phyloP scores from a whole-genome alignment of 2,797 vertebrate species.

The Coregonus ussuriensis region DNA sequence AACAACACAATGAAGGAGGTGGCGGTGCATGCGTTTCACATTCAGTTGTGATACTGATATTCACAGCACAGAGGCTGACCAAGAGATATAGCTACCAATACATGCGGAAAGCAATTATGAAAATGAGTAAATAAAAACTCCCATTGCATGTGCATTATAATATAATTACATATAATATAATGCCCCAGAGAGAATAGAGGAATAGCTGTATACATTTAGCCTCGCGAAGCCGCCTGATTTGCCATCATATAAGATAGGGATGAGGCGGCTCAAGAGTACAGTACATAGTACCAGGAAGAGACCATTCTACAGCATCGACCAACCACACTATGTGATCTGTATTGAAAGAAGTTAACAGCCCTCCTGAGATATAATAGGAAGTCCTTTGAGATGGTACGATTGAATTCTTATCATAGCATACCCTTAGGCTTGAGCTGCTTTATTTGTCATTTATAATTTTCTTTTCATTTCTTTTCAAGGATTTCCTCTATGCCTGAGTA shows the following conservation, averaged over 20 bases:
- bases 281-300: neutral
- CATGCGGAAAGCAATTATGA: no score
- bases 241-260: no score
- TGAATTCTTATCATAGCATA: neutral
- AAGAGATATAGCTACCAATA: no score
- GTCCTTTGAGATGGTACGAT: neutral
- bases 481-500: neutral
- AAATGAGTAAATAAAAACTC: no score
- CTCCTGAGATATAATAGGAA: neutral
- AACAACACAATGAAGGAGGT: neutral
- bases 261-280: no score
- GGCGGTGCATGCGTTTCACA: neutral
- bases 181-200: no score
- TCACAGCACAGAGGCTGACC: no score
- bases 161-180: no score
- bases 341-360: neutral
- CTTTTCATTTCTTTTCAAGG: neutral
- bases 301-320: neutral
- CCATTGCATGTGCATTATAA: no score
- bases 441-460: neutral
- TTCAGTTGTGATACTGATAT: neutral
- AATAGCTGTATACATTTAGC: no score
- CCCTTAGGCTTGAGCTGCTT: neutral
- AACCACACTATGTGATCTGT: neutral
- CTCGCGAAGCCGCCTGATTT: no score